Percentiles rank a stretch among this genome's conserved stretches.
Conservation (phyloP, 2,888 invertebrate genomes). For the Thecocarcelia acutangulata region DNA sequence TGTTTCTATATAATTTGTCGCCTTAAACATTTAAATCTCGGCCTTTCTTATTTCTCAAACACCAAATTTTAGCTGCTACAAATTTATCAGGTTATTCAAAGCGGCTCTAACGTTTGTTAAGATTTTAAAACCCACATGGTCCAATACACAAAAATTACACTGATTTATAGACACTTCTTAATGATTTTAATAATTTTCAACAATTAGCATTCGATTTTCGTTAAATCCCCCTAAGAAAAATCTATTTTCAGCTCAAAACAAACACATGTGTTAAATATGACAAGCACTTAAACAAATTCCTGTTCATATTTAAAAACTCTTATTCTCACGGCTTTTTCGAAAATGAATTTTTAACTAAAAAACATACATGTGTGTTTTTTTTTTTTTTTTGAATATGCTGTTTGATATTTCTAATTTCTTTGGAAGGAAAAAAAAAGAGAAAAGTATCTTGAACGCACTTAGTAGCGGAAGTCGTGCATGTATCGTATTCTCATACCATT, state of each 20-base stretch:
- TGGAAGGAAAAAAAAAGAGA: background rate
- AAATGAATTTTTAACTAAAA: background rate
- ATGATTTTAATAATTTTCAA: conserved; percentile 37
- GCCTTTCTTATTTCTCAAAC: too few species aligned
- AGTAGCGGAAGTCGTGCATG: conserved; percentile 56
- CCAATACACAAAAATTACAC: conserved; percentile 26
- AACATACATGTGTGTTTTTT: too few species aligned
- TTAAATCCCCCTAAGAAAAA: background rate
- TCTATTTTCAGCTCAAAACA: background rate
- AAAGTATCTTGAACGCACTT: background rate
- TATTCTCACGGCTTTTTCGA: conserved; percentile 9
- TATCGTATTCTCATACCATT: background rate
- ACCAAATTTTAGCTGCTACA: too few species aligned
- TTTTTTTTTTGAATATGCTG: conserved; percentile 30
- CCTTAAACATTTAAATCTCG: too few species aligned
- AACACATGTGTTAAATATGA: conserved; percentile 35
- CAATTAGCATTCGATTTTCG: conserved; percentile 53
- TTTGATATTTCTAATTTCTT: conserved; percentile 33
- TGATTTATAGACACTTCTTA: conserved; percentile 9
- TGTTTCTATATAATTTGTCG: too few species aligned
- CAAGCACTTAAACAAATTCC: conserved; percentile 13
- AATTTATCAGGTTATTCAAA: too few species aligned
- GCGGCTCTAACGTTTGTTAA: too few species aligned
- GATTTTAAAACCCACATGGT: conserved; percentile 37
- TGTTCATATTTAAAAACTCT: conserved; percentile 7